phyloP scores from a whole-genome alignment of 2,113 vertebrate species.

The Isurus oxyrinchus region DNA sequence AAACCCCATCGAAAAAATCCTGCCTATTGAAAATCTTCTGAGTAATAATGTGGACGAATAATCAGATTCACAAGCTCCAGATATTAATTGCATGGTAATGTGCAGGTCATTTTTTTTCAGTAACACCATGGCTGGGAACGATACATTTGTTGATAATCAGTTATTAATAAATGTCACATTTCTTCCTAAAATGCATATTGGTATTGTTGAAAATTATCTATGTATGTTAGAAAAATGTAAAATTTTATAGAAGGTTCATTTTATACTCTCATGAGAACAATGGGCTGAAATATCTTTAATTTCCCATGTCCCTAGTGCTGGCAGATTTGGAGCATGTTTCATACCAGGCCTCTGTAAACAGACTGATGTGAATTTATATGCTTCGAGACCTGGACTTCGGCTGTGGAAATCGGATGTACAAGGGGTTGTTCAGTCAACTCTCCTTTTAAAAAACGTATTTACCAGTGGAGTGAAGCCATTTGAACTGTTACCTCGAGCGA shows the following conservation, averaged over 20 bases:
- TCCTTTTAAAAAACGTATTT: conserved; percentile 77
- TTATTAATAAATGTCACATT: not conserved
- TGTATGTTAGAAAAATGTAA: not conserved
- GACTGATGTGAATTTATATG: conserved; percentile 81
- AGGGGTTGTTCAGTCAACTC: conserved; percentile 81
- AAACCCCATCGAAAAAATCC: too few relatives aligned
- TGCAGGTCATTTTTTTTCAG: not conserved
- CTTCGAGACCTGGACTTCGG: conserved; percentile 82
- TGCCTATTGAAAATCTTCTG: not conserved
- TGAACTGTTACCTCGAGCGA: conserved; percentile 77
- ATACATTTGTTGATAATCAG: not conserved
- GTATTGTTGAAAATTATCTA: not conserved
- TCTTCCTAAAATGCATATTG: not conserved
- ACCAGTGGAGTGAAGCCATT: conserved; percentile 70
- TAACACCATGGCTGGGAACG: not conserved
- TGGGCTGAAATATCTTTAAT: not conserved
- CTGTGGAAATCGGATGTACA: conserved; percentile 82
- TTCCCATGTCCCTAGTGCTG: conserved; percentile 61
- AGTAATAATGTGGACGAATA: not conserved
- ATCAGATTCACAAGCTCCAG: not conserved
- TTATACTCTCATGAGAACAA: not conserved
- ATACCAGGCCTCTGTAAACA: conserved; percentile 90
- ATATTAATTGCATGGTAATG: not conserved
- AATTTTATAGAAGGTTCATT: not conserved
- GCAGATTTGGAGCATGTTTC: conserved; percentile 90